Evolutionary conservation across 1,140 invertebrate species (phyloP), one percentile per base, ranked within the genome.

Genomic region (Lordiphosa clarofinis): DNA sequence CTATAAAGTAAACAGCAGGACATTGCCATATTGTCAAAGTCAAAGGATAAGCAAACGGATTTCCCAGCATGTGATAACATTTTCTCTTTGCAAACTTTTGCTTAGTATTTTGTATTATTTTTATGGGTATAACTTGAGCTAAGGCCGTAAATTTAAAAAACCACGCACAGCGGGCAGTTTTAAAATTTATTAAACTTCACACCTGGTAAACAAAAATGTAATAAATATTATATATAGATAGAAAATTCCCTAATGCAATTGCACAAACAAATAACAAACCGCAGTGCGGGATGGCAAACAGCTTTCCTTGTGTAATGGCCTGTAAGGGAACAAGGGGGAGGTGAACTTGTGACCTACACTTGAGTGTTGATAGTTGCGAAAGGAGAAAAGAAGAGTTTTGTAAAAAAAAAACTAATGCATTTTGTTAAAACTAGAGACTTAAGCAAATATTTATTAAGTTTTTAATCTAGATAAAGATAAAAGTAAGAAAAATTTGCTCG

Each of bases 161-260:
- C 13, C 28, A 11, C 12, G 11, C 13, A 1, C 19, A 35, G 21
- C 15, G 31, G 37, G 33, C 42, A 42, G 38, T 43, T 60, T 64
- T 37, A 49, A 64, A 64, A 68, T 69, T 60, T 60, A 65, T 65
- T 65, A 52, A 60, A 65, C 64, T 56, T 54, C 37, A 47, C 50
- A 60, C 56, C 46, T 58, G 61, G 55, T 56, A 69, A 64, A 68
- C 44, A 69, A 54, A 55, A 49, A 57, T 40, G 55, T 58, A 64
- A 69, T 69, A 69, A 69, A 69, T 68, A 59, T 69, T 69, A 21
- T 46, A 65, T 54, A 36, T 31, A 36, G n/a, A 43, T n/a, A 31
- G 15, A 31, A 31, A 49, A 19, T 49, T 37, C 47, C 33, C 47
- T 49, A 49, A 49, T 49, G 47, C 47, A 49, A 49, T 49, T 49